Base-by-base conservation (phyloP, 2,888 invertebrate genomes). In the Conops quadrifasciatus region DNA sequence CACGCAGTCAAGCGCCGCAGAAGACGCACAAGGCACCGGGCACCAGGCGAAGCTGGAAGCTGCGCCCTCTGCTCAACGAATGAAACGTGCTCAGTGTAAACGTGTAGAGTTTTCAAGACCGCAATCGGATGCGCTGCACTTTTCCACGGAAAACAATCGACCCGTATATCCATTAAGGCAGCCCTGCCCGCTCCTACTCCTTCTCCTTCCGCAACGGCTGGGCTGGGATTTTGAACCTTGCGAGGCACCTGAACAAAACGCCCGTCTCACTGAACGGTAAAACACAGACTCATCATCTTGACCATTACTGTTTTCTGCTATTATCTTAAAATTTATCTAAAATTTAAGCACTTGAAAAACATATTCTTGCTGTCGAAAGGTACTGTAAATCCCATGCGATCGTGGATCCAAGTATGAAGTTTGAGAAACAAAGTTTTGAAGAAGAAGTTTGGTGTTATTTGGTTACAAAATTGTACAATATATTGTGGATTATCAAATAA, bases 211-310 rank as follows among this genome's bases (percentile, higher is more conserved):
- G 16, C 28, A 2, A 58, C 5, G 36, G 66, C 51, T 47, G 72
- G 73, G 36, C 36, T 36, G 9, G 36, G 66, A 28, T 47, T 72
- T 74, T 77, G 77, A 77, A 75, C 76, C 78, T 58, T 72, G 75
- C 66, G 26, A 19, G 4, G 75, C 76, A 76, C 77, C 75, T 75
- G 71, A 74, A 71, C 63, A 62, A 72, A 72, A 71, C 71, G 67
- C 66, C 3, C 66, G 26, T 21, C 51, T 60, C 51, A 24, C 5
- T 78, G 76, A 81, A 80, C 82, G 81, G 80, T 80, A 81, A 81
- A 80, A 77, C 77, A 77, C 80, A 76, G 76, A 80, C 79, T 78
- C 81, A 78, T 76, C 71, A 72, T 71, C 64, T 45, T 36, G 26
- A 53, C 16, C 45, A 30, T 28, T 30, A 47, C 28, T 30, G 28